Evolutionary conservation across 2,888 invertebrate species (phyloP).

Genomic region (Trimorus sp.): DNA sequence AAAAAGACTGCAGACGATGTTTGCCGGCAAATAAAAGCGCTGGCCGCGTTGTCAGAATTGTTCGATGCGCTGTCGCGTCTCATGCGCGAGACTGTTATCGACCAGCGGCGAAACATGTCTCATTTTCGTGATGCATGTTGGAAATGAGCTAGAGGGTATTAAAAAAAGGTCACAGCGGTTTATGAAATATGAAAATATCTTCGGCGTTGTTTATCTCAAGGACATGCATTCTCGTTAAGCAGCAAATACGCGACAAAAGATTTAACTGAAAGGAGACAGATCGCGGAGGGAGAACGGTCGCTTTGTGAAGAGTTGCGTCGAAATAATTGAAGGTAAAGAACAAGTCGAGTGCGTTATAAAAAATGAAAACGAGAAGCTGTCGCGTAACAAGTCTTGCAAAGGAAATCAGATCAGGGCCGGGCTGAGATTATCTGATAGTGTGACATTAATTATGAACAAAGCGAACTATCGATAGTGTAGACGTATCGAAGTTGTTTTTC

Average conservation of each 20-base stretch:
- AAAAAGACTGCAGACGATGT: no score
- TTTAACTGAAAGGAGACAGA: constrained; percentile 55
- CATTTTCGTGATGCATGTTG: constrained; percentile 36
- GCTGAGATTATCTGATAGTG: constrained; percentile 2
- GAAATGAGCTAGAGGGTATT: constrained; percentile 43
- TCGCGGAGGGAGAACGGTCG: constrained; percentile 31
- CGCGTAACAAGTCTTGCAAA: constrained; percentile 33
- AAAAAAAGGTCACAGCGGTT: constrained; percentile 51
- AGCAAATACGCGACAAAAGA: constrained; percentile 76
- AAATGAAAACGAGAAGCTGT: constrained; percentile 41
- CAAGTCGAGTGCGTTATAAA: constrained; percentile 48
- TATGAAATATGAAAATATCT: constrained; percentile 73
- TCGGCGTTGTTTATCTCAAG: constrained; percentile 74
- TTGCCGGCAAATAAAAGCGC: no score
- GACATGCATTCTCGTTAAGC: constrained; percentile 75
- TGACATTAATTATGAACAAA: neutral
- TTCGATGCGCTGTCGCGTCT: neutral
- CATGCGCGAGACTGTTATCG: constrained; percentile 14
- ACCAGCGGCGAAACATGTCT: constrained; percentile 29
- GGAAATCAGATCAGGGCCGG: constrained; percentile 11
- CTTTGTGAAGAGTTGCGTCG: constrained; percentile 40
- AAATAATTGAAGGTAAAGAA: constrained; percentile 62
- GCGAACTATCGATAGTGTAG: no score
- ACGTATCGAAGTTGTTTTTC: no score
- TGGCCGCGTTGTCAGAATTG: no score